Base-by-base conservation (phyloP, 2,888 invertebrate genomes). In the Tiphia femorata region DNA sequence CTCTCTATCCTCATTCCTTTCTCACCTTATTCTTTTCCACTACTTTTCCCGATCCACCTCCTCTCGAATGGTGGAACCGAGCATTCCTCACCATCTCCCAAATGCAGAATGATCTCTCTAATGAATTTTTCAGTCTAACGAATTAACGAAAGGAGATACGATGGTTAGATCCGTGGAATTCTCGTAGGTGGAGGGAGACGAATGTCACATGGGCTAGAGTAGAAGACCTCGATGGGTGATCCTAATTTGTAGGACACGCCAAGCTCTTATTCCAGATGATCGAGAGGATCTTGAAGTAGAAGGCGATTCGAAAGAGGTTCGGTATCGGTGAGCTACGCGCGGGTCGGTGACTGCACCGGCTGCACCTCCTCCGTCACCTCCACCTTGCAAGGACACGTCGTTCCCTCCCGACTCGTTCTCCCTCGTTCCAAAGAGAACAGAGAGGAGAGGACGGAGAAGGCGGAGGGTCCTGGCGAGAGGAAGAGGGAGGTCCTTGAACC, bases 361-460 rank as follows among this genome's bases (percentile, higher is more conserved):
- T 29, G 12, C 30, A 23, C 40, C 40, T 29, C 29, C 49, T 49
- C 54, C 56, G 42, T 49, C 47, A 21, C 62, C 67, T 73, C 70
- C 69, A 75, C 72, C 75, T 76, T 73, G 76, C 78, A 79, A 79
- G 79, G 78, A 78, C 79, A 78, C 73, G 56, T 58, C 58, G 33
- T 56, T 56, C 65, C n/a, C n/a, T n/a, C n/a, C n/a, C n/a, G n/a
- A n/a, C n/a, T n/a, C n/a, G n/a, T n/a, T n/a, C n/a, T n/a, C n/a
- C n/a, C n/a, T n/a, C 65, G 67, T 63, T 70, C 60, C 60, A 49
- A 44, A 46, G 49, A 54, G 27, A 27, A 20, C 6, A 19, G 2
- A 17, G 10, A 38, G 38, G n/a, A 38, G 19, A n/a, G 20, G 14
- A 17, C 20, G 38, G 10, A 35, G 17, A n/a, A 33, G n/a, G 2